Evolutionary conservation across 2,888 invertebrate species (phyloP).

Genomic region (Caenorhabditis angaria): DNA sequence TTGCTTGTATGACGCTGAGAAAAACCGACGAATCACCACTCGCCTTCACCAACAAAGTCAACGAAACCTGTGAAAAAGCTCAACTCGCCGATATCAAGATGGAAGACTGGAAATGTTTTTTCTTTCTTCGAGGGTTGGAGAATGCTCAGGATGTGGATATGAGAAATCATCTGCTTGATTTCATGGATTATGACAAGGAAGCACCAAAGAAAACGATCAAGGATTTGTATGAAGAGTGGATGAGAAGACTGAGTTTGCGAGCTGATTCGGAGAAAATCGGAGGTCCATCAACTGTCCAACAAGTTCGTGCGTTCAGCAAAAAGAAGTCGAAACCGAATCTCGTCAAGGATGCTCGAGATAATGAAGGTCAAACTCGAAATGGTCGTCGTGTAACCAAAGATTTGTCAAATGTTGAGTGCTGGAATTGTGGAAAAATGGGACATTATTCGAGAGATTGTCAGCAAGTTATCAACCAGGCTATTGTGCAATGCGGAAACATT

Average conservation of each 20-base stretch:
- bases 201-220: neutral
- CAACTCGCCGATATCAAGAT: neutral
- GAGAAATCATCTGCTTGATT: no score
- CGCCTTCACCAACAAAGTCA: neutral
- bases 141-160: no score
- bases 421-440: neutral
- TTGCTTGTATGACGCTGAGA: neutral
- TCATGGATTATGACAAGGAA: neutral
- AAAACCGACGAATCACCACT: neutral
- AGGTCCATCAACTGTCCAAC: neutral
- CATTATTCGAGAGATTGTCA: neutral
- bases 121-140: no score
- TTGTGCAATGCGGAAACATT: neutral
- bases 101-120: no score
- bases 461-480: neutral
- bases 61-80: neutral
- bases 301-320: neutral
- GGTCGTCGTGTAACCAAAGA: neutral
- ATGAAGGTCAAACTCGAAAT: neutral
- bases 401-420: neutral
- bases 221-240: neutral
- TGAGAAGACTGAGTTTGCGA: neutral
- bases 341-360: neutral
- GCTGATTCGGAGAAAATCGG: neutral
- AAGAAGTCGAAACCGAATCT: neutral